Percentiles rank a stretch among this genome's conserved stretches.
Conservation (phyloP, 1,140 invertebrate genomes). For the Diplogasteroides magnus region DNA sequence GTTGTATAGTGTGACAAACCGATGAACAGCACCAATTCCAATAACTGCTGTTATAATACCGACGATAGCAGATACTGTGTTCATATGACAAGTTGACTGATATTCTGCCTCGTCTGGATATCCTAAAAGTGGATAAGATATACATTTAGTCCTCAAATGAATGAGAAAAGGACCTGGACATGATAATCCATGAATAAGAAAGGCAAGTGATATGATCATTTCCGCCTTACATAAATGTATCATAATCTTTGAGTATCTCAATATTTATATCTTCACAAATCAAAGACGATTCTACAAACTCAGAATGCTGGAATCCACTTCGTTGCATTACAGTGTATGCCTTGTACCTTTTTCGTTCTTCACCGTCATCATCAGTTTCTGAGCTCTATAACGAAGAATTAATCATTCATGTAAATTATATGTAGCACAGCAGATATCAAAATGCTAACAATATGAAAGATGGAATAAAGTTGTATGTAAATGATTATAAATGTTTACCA, state of each 20-base stretch:
- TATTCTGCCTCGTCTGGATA: conserved; percentile 46
- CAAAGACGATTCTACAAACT: conserved; percentile 26
- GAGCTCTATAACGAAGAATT: conserved; percentile 26
- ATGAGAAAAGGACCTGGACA: conserved; percentile 36
- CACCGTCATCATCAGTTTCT: conserved; percentile 35
- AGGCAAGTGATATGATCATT: conserved; percentile 45
- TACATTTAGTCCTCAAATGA: no score
- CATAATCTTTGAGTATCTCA: conserved; percentile 48
- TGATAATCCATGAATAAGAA: conserved; percentile 45
- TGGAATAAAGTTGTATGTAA: conserved; percentile 22
- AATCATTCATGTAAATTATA: conserved; percentile 5
- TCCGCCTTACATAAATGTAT: conserved; percentile 50
- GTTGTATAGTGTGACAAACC: conserved; percentile 30
- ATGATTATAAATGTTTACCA: conserved; percentile 22
- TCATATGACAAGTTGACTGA: conserved; percentile 52
- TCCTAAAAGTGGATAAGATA: no score
- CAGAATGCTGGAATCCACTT: conserved; percentile 49
- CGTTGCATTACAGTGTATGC: conserved; percentile 53
- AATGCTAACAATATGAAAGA: conserved; percentile 7
- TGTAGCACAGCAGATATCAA: not conserved
- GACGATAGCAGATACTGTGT: conserved; percentile 49
- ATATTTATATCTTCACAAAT: not conserved
- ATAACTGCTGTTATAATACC: conserved; percentile 49
- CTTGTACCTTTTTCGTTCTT: conserved; percentile 43
- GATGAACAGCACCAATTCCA: conserved; percentile 47